Conservation (phyloP, 2,113 vertebrate genomes). For the Myotis lucifugus region DNA sequence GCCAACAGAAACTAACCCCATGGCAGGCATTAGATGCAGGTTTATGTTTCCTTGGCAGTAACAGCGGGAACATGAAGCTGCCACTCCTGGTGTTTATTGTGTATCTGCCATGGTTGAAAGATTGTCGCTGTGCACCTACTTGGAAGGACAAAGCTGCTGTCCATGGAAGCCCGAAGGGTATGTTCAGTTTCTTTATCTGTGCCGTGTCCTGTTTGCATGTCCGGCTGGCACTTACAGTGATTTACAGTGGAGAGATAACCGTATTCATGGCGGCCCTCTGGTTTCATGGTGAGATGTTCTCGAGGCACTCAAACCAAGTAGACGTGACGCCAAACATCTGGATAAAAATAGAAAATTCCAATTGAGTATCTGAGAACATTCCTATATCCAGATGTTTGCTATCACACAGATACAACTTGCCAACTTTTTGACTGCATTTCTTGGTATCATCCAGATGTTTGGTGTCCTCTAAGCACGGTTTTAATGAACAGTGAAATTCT, state of each 20-base stretch:
- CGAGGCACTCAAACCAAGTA: slow-evolving; percentile 1
- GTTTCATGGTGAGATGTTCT: not conserved
- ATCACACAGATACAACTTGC: slow-evolving; percentile 61
- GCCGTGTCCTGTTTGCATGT: not conserved
- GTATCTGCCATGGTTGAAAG: slow-evolving; percentile 79
- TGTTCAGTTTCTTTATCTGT: slow-evolving; percentile 21
- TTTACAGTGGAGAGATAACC: slow-evolving; percentile 9
- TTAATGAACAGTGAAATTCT: slow-evolving; percentile 76
- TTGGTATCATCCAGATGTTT: slow-evolving; percentile 72
- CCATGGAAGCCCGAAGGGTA: slow-evolving; percentile 87
- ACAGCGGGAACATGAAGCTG: slow-evolving; percentile 86
- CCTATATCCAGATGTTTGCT: slow-evolving; percentile 65
- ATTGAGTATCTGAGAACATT: not conserved
- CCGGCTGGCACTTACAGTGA: not conserved
- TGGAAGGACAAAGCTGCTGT: slow-evolving; percentile 74
- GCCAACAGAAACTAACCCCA: not conserved
- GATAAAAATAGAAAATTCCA: slow-evolving; percentile 73
- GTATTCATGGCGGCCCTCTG: not conserved
- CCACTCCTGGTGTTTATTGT: slow-evolving; percentile 80
- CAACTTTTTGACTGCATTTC: slow-evolving; percentile 37
- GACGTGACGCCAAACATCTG: slow-evolving; percentile 67
- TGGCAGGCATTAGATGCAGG: slow-evolving; percentile 18
- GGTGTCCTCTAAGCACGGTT: slow-evolving; percentile 47
- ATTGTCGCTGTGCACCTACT: slow-evolving; percentile 78
- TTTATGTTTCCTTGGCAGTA: slow-evolving; percentile 39